Evolutionary conservation across 1,140 invertebrate genomes (phyloP).

Genomic region (Drosophila cardini): DNA sequence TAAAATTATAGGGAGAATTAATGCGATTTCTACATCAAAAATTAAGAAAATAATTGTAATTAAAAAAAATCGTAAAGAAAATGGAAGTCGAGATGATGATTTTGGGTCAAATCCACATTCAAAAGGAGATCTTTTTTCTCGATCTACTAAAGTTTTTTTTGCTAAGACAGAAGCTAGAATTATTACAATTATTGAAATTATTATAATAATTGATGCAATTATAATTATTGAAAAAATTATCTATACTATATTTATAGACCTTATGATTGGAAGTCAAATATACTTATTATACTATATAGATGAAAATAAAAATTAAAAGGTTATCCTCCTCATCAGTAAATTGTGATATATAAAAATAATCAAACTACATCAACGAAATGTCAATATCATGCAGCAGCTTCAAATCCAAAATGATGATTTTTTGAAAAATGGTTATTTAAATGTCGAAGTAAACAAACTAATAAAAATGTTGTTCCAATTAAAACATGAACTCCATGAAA

Average conservation of each 20-base stretch:
- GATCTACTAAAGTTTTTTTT: slow-evolving; percentile 86
- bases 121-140: slow-evolving; percentile 87
- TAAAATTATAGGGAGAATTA: slow-evolving; percentile 62
- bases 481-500: slow-evolving; percentile 91
- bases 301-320: slow-evolving; percentile 68
- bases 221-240: slow-evolving; percentile 55
- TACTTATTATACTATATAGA: slow-evolving; percentile 89
- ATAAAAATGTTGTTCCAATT: slow-evolving; percentile 88
- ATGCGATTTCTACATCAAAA: slow-evolving; percentile 82
- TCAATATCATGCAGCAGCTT: slow-evolving; percentile 90
- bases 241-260: slow-evolving; percentile 56
- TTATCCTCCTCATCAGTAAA: slow-evolving; percentile 88
- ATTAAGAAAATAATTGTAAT: slow-evolving; percentile 88
- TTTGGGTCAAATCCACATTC: slow-evolving; percentile 88
- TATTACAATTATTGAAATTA: slow-evolving; percentile 86
- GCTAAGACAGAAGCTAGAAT: slow-evolving; percentile 84
- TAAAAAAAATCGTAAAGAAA: slow-evolving; percentile 87
- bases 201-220: slow-evolving; percentile 34
- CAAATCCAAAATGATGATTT: slow-evolving; percentile 89
- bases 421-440: slow-evolving; percentile 86
- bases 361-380: slow-evolving; percentile 91
- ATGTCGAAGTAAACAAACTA: slow-evolving; percentile 86
- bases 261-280: slow-evolving; percentile 85
- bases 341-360: slow-evolving; percentile 89
- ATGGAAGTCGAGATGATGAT: slow-evolving; percentile 86